phyloP scores from a whole-genome alignment of 1,140 invertebrate genomes.

The Homalodisca vitripennis region DNA sequence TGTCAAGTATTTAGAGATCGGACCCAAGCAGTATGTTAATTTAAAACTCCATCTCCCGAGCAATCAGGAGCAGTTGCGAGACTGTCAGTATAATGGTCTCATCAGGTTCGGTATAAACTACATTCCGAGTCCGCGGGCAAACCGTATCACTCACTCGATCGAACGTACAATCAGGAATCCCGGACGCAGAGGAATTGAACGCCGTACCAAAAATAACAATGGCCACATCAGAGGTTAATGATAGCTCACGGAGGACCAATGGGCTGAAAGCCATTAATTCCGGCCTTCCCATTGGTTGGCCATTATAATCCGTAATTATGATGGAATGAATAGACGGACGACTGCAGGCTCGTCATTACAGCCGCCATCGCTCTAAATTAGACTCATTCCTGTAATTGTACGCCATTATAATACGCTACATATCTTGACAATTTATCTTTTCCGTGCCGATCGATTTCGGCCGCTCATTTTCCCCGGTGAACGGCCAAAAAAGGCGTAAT shows the following conservation, averaged over 20 bases:
- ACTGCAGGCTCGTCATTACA: constrained; percentile 3
- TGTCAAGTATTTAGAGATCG: too few species aligned
- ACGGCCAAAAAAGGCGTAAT: background rate
- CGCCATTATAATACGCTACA: constrained; percentile 18
- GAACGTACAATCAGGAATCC: background rate
- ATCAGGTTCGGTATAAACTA: background rate
- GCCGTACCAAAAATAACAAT: constrained; percentile 19
- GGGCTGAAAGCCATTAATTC: constrained; percentile 22
- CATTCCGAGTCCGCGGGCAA: background rate
- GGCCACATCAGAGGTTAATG: constrained; percentile 24
- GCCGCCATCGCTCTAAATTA: constrained; percentile 7
- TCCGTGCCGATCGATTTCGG: constrained; percentile 12
- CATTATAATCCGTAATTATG: constrained; percentile 29
- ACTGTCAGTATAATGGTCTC: background rate
- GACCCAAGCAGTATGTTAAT: too few species aligned
- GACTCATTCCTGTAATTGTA: constrained; percentile 18
- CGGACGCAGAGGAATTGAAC: constrained; percentile 5
- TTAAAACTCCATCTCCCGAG: constrained; percentile 4
- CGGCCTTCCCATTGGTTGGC: constrained; percentile 23
- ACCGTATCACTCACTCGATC: background rate
- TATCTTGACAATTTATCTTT: constrained; percentile 26
- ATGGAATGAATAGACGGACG: constrained; percentile 28
- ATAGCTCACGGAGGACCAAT: constrained; percentile 4
- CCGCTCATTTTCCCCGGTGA: background rate
- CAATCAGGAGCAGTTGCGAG: background rate